Percentiles rank a stretch among this genome's conserved stretches.
Conservation (phyloP, 2,888 invertebrate genomes). For the Eupithecia pulchellata region DNA sequence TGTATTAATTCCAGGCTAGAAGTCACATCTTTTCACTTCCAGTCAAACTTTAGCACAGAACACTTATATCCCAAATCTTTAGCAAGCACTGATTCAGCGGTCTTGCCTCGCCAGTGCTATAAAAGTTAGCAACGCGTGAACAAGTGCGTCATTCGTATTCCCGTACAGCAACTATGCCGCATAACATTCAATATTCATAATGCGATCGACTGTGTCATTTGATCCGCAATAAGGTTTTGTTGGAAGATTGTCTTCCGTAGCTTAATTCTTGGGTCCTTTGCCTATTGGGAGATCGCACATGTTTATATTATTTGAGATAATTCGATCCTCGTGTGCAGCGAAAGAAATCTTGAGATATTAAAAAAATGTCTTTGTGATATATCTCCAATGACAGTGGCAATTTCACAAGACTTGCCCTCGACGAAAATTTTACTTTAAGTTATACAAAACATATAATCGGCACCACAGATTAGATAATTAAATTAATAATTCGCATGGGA, state of each 20-base stretch:
- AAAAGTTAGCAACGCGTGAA: conserved; percentile 35
- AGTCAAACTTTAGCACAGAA: too few species aligned
- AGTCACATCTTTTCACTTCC: background rate
- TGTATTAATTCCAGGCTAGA: background rate
- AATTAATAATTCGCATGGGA: too few species aligned
- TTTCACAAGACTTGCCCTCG: too few species aligned
- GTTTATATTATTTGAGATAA: background rate
- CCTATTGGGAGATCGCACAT: background rate
- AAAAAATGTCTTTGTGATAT: too few species aligned
- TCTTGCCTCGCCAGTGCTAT: conserved; percentile 5
- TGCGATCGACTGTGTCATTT: conserved; percentile 2
- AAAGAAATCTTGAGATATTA: too few species aligned
- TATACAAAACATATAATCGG: too few species aligned
- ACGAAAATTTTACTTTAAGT: too few species aligned
- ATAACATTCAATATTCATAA: conserved; percentile 23
- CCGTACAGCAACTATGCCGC: conserved; percentile 28
- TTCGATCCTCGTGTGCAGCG: too few species aligned
- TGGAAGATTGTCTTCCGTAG: background rate
- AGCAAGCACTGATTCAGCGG: background rate
- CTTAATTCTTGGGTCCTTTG: background rate
- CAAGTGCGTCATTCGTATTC: conserved; percentile 35
- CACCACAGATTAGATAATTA: too few species aligned
- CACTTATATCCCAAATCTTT: background rate
- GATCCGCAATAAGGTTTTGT: background rate
- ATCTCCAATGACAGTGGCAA: too few species aligned